Base-by-base conservation (phyloP, 1,140 invertebrate species). In the Drosophila suzukii region DNA sequence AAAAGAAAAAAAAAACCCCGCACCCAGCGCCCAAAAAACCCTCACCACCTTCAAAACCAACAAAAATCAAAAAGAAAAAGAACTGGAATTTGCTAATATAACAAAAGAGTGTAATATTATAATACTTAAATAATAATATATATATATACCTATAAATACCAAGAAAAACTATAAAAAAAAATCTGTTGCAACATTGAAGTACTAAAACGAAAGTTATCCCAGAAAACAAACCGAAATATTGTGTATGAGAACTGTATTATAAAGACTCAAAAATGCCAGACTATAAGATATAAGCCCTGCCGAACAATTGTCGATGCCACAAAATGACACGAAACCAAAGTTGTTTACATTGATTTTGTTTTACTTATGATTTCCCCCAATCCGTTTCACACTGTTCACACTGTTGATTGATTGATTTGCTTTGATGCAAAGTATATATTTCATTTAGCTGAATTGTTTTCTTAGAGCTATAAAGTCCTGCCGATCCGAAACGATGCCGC, bases 131-230 rank as follows among this genome's bases (percentile, higher is more conserved):
- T 7, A 17, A 38, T 41, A 44, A 56, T 32, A 53, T 61, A 58
- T 68, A 58, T 73, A 43, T 50, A 74, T 49, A 56, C 20, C 24
- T 41, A 63, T 39, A n/a, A 60, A 63, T 43, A 66, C 43, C 13
- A 27, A 78, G 24, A 60, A 49, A 51, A 58, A 59, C 34, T 72
- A 73, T 71, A 76, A 50, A 62, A 59, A 59, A 78, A 84, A 75
- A 90, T 89, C 89, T 85, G 85, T 90, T 90, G 86, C 81, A 90
- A 90, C 86, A 90, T 90, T 90, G 86, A 90, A 90, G 85, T 71
- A 90, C 76, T 59, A 67, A 85, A 86, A 88, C 70, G 54, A 80
- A 75, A 65, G 17, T 58, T 50, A 47, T 58, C 68, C 65, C 55
- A 11, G 15, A 17, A 47, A 57, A 43, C 6, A 34, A 81, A 47